Conservation (phyloP, 2,888 invertebrate genomes). For the Camptogramma bilineatum region DNA sequence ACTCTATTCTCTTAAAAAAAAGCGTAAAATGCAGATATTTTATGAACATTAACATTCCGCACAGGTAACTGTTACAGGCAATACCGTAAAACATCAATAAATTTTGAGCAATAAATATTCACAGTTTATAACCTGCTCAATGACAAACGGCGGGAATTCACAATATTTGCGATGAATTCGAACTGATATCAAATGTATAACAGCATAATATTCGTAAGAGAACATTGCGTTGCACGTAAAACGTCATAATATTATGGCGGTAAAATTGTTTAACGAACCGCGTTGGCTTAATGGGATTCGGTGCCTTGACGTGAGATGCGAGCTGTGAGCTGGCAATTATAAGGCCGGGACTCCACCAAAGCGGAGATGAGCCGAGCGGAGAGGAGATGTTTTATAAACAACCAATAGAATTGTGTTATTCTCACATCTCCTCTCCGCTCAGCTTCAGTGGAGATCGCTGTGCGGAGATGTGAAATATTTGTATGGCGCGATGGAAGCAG, state of each 20-base stretch:
- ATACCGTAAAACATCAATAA: conserved; percentile 48
- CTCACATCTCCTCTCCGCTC: too few relatives aligned
- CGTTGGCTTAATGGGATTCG: background rate
- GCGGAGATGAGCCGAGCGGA: too few relatives aligned
- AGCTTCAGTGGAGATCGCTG: too few relatives aligned
- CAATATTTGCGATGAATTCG: conserved; percentile 46
- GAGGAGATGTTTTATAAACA: too few relatives aligned
- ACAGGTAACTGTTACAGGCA: conserved; percentile 46
- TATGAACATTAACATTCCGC: conserved; percentile 36
- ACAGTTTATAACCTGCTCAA: conserved; percentile 52
- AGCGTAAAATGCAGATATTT: background rate
- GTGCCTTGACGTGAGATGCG: background rate
- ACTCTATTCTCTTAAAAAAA: background rate
- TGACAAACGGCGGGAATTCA: conserved; percentile 54
- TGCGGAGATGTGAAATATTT: too few relatives aligned
- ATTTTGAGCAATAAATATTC: conserved; percentile 53
- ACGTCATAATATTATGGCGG: conserved; percentile 3
- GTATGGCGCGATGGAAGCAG: too few relatives aligned
- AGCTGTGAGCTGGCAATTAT: background rate
- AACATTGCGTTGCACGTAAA: conserved; percentile 24
- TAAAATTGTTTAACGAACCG: conserved; percentile 1
- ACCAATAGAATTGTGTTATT: too few relatives aligned
- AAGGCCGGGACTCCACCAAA: too few relatives aligned
- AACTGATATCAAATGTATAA: conserved; percentile 30
- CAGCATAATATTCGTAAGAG: conserved; percentile 18